A percentile compares a stretch with the other conserved stretches of the same genome.
Evolutionary conservation across 2,113 vertebrate genomes (phyloP).

Genomic region (Eidolon helvum): DNA sequence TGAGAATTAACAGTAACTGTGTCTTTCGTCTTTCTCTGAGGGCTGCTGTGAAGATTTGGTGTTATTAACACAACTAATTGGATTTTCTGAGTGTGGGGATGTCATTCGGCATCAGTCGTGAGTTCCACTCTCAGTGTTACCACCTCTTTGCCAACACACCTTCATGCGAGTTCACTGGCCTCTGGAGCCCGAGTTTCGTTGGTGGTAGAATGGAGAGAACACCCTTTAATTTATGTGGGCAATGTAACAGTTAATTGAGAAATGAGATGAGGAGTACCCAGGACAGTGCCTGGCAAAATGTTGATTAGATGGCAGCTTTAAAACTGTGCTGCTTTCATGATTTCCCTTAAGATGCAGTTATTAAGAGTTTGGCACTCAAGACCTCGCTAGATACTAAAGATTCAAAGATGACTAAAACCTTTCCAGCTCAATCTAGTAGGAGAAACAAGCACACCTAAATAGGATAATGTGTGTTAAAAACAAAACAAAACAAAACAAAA

Average conservation of each 20-base stretch:
- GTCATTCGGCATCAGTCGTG: neutral
- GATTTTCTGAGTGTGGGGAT: neutral
- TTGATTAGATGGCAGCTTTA: neutral
- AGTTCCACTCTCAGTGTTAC: neutral
- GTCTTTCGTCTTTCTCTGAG: neutral
- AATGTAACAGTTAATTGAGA: too few species aligned
- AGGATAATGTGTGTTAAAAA: neutral
- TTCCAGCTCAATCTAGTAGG: neutral
- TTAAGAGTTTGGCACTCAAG: neutral
- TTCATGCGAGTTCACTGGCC: neutral
- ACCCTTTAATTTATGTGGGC: too few species aligned
- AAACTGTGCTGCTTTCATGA: neutral
- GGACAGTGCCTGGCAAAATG: neutral
- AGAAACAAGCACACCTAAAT: neutral
- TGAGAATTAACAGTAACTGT: neutral
- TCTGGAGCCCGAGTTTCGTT: neutral
- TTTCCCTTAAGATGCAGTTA: neutral
- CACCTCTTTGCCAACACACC: neutral
- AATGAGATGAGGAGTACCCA: accelerated
- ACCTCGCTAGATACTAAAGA: neutral
- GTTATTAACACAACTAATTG: neutral
- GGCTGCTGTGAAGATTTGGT: neutral
- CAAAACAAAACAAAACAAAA: too few species aligned
- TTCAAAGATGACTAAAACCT: neutral
- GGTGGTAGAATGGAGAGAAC: neutral